Percentiles rank a stretch among this genome's conserved stretches.
Evolutionary conservation across 2,113 vertebrate species (phyloP).

Genomic region (Pelodiscus sinensis): DNA sequence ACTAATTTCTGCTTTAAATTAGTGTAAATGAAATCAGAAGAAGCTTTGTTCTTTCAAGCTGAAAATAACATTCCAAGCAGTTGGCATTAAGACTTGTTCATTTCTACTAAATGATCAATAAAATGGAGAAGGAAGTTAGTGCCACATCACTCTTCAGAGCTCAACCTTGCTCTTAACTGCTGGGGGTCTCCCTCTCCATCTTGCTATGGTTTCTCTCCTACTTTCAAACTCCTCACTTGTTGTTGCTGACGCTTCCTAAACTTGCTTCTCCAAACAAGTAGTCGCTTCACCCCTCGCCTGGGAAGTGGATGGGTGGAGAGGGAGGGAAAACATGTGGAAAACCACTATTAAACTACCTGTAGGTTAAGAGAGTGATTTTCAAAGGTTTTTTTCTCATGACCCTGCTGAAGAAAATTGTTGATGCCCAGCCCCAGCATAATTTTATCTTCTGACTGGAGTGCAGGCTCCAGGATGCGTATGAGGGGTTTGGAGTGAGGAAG

Average conservation of each 20-base stretch:
- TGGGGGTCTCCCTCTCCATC: too few relatives aligned
- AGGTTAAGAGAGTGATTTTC: background rate
- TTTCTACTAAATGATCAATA: too few relatives aligned
- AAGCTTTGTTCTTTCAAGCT: background rate
- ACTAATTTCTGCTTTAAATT: background rate
- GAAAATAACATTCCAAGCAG: too few relatives aligned
- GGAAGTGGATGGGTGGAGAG: background rate
- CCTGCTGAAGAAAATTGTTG: too few relatives aligned
- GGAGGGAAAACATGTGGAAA: accelerated
- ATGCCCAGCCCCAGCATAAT: too few relatives aligned
- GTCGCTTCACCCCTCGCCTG: background rate
- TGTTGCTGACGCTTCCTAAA: background rate
- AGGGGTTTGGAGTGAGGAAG: too few relatives aligned
- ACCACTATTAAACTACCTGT: background rate
- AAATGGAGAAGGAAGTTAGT: too few relatives aligned
- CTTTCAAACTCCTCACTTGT: background rate
- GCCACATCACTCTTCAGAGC: background rate
- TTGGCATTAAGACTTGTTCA: too few relatives aligned
- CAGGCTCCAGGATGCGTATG: too few relatives aligned
- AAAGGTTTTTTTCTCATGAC: too few relatives aligned
- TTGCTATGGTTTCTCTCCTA: accelerated
- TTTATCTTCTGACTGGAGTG: too few relatives aligned
- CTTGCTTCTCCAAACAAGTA: background rate
- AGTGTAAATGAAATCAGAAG: background rate
- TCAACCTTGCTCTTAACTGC: background rate